These are phyloP conservation scores for Ispidina picta DNA, from an alignment of 2,797 vertebrate species.

Conservation along the genomic window DNA sequence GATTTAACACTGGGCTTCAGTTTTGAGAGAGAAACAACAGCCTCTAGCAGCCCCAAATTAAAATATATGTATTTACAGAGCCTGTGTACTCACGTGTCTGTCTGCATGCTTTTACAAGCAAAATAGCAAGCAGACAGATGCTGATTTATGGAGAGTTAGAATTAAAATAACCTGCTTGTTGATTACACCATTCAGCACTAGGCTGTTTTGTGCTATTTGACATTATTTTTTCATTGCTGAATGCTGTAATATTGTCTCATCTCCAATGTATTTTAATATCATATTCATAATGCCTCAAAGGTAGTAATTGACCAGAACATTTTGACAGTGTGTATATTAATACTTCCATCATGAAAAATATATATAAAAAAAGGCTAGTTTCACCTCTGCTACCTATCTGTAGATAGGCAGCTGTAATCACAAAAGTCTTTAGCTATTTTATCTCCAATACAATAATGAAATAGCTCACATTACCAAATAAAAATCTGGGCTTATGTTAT, in stretches of 20 bases:
- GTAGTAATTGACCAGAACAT: neutral
- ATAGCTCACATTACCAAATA: neutral
- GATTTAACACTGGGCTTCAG: neutral
- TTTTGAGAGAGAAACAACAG: neutral
- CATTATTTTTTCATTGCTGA: neutral
- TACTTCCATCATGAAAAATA: neutral
- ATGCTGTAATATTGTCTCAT: neutral
- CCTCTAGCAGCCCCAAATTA: neutral
- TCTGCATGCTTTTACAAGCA: neutral
- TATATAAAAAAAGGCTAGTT: neutral
- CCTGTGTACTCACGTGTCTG: neutral
- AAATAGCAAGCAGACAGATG: slow-evolving; percentile 15
- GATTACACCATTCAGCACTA: slow-evolving; percentile 18
- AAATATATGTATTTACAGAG: neutral
- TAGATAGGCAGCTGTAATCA: slow-evolving; percentile 4
- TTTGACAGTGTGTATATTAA: neutral
- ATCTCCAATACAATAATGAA: neutral
- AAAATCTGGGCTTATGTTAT: neutral
- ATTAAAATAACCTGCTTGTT: slow-evolving; percentile 37
- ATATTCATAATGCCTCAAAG: neutral
- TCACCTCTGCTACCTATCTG: neutral
- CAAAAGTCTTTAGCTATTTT: neutral
- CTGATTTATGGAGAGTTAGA: slow-evolving; percentile 12
- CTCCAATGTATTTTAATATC: neutral
- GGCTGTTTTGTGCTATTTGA: neutral